Evolutionary conservation across 2,888 invertebrate genomes (phyloP), one percentile per base, ranked within the genome.

Genomic region (Ellobium chinense): DNA sequence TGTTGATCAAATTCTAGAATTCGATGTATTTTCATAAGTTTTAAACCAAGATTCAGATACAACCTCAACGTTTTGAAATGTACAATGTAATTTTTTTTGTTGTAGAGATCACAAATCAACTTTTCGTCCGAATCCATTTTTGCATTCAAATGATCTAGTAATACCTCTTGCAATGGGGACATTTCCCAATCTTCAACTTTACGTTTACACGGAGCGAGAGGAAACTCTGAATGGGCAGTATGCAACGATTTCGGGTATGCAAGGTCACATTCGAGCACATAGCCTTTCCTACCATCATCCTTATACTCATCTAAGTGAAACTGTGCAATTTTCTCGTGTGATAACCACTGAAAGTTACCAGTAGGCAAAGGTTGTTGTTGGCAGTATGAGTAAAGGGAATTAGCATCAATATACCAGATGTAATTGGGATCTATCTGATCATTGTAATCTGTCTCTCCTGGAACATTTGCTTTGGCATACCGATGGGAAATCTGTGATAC

Each of bases 11-110:
- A 93, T 81, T 86, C 70, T 34, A 92, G 74, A 9, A 88, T 85
- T 68, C 89, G 76, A 88, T 89, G 87, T 7, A 91, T 86, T 70
- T 85, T 89, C 9, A 56, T 80, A 0, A 89, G 21, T 14, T 66
- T 54, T 63, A 91, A 37, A 7, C 89, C 88, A 34, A 87, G 73
- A 0, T 46, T 29, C 0, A 88, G 3, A 56, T 89, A 87, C 83
- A 89, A 87, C 83, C 90, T 86, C 36, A 92, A 84, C 66, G 87
- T 90, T 18, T 84, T 34, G 82, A 91, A 91, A 82, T 91, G 89
- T 14, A 92, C 85, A 0, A 91, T 31, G 56, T 72, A 72, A 1
- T 27, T 12, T 14, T 72, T 31, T 27, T 56, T 21, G 34, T 31
- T 18, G 31, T 9, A 5, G 29, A 29, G 34, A n/a, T 66, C 7